These are phyloP conservation scores for Halocaridina rubra DNA, from an alignment of 2,888 invertebrate species.

Conservation along the genomic window DNA sequence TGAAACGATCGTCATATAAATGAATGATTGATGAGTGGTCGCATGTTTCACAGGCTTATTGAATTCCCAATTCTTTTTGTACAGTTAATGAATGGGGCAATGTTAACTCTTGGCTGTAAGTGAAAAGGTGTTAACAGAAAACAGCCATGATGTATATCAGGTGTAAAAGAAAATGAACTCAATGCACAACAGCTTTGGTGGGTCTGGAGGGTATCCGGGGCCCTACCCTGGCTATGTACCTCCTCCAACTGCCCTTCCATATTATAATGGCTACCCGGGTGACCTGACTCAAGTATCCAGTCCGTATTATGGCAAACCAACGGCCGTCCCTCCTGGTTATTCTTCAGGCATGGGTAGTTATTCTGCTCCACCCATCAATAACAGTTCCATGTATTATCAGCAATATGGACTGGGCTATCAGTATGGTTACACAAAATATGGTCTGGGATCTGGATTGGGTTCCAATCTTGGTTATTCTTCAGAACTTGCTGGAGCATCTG, in stretches of 20 bases:
- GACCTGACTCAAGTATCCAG: conserved; percentile 60
- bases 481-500: conserved; percentile 58
- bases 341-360: conserved; percentile 62
- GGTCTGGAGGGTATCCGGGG: conserved; percentile 62
- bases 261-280: conserved; percentile 63
- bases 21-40: too few species aligned
- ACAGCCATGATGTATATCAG: conserved; percentile 36
- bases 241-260: conserved; percentile 62
- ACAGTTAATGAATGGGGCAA: too few species aligned
- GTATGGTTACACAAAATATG: conserved; percentile 63
- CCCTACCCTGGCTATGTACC: conserved; percentile 64
- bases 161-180: conserved; percentile 62
- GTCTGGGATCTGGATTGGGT: conserved; percentile 52
- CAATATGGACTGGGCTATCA: conserved; percentile 63
- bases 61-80: too few species aligned
- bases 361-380: conserved; percentile 55
- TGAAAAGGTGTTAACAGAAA: conserved; percentile 15
- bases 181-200: conserved; percentile 64
- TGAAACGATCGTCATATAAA: too few species aligned
- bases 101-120: too few species aligned
- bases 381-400: conserved; percentile 63
- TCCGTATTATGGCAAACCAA: conserved; percentile 63
- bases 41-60: too few species aligned
- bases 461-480: conserved; percentile 56
- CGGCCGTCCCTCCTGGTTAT: conserved; percentile 61